Evolutionary conservation across 2,113 vertebrate species (phyloP), one percentile per base, ranked within the genome.

Genomic region (Pycnonotus jocosus): DNA sequence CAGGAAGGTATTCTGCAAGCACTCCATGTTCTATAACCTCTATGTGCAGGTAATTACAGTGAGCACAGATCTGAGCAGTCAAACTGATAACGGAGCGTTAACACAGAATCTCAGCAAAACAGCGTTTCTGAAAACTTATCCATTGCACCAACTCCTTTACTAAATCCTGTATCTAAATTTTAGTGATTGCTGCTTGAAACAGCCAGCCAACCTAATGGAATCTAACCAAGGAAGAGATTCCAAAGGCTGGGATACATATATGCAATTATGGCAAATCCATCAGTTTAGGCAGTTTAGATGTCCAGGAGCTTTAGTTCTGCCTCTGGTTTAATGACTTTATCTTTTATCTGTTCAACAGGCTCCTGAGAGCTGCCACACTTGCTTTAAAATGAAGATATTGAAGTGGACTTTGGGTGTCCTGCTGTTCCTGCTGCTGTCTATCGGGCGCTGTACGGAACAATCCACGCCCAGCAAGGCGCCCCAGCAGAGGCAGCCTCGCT

Each of bases 321-420:
- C 65, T 62, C 38, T 22, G 40, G 38, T 65, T 68, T n/a, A 93
- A 76, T 78, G 51, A 89, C 37, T 89, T 94, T 61, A 61, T 56
- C 25, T 96, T 92, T 70, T 62, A 66, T 96, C 80, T 92, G 68
- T 60, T 81, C 38, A 37, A 13, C 58, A 90, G 92, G 74, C n/a
- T 53, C 88, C 88, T 50, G 60, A 69, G 78, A 95, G 94, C 20
- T 20, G 1, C 30, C 76, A 47, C 4, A 76, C 58, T 47, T 54
- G 66, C 61, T 86, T 47, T 86, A 96, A 91, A 93, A 99, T 99
- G 99, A 98, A 97, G 97, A 94, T 97, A 90, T 35, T 98, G 90
- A 96, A 96, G 84, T 98, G 99, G 99, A 98, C 98, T 93, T 77
- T 98, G 92, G 98, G 97, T 37, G 93, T 98, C 38, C 79, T 99